A percentile compares a stretch with the other conserved stretches of the same genome.
phyloP scores from a whole-genome alignment of 2,113 vertebrate genomes.

The Cheirogaleus medius region DNA sequence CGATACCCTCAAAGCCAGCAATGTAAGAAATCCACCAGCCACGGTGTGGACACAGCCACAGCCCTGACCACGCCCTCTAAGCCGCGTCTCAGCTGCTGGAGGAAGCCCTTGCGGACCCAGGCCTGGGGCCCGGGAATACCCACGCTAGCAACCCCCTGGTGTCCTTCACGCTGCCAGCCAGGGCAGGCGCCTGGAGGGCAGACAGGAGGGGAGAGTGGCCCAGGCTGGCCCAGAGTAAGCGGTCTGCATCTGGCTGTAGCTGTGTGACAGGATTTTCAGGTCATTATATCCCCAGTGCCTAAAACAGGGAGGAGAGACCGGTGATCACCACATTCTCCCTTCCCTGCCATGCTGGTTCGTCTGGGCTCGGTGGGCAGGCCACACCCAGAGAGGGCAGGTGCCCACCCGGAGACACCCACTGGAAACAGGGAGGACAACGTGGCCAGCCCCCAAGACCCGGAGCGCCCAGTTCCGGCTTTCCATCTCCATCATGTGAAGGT shows the following conservation, averaged over 20 bases:
- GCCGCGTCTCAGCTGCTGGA: neutral
- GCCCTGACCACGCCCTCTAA: neutral
- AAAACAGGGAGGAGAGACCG: neutral
- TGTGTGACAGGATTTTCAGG: neutral
- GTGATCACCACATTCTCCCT: neutral
- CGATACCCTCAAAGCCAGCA: neutral
- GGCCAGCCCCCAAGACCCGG: fast-evolving
- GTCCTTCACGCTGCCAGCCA: neutral
- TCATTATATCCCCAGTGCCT: neutral
- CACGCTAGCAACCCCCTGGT: fast-evolving
- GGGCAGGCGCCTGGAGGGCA: fast-evolving
- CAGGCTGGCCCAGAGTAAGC: fast-evolving
- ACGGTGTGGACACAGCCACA: neutral
- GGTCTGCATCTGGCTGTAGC: fast-evolving
- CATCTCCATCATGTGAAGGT: neutral
- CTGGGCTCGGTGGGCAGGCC: fast-evolving
- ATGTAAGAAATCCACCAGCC: neutral
- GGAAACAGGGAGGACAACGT: fast-evolving
- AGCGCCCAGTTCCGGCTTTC: neutral
- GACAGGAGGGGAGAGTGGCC: too few relatives aligned
- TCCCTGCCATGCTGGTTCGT: neutral
- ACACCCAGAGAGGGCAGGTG: neutral
- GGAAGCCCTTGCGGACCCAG: neutral
- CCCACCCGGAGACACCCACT: neutral
- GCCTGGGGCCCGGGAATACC: neutral